Evolutionary conservation across 2,113 vertebrate genomes (phyloP), one percentile per base, ranked within the genome.

Genomic region (Coturnix japonica): DNA sequence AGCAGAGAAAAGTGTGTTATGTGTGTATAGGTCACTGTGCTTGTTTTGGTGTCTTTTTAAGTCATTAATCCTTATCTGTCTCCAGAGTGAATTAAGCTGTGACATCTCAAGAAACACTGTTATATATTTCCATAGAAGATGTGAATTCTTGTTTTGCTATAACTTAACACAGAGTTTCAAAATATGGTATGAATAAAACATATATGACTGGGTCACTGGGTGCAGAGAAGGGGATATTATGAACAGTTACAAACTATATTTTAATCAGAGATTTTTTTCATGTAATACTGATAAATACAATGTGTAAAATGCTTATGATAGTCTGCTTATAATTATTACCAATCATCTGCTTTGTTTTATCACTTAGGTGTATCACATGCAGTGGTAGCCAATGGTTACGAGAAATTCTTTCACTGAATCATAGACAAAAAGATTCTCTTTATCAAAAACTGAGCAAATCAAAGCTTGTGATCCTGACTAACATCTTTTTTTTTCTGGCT

Each of bases 371-470:
- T 76, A 61, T 79, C 72, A 76, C 16, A 11, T 12, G 1, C 13
- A 22, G 15, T 11, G 4, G n/a, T 22, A 41, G 5, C 33, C 31
- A 63, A 28, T 54, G 13, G 22, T 46, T 77, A 41, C 0, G 0
- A 28, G 10, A 7, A 44, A 22, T 6, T 33, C 1, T 1, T 33
- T 44, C 8, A 3, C 9, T 54, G 23, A 37, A 53, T 44, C 0
- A 0, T 6, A 66, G n/a, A 44, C 6, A 46, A 31, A 1, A 44
- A 63, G 3, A 5, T 81, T 63, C 51, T 16, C 14, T 63, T 83
- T 28, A 49, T 6, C 21, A 31, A 49, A 84, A 84, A 9, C 2
- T 26, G 18, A 78, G 17, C 18, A 84, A 80, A 89, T 8, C 9
- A 70, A 54, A 74, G 15, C 8, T 56, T 65, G 4, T 74, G 26